Evolutionary conservation across 1,140 invertebrate species (phyloP), one percentile per base, ranked within the genome.

Genomic region (Galendromus occidentalis): DNA sequence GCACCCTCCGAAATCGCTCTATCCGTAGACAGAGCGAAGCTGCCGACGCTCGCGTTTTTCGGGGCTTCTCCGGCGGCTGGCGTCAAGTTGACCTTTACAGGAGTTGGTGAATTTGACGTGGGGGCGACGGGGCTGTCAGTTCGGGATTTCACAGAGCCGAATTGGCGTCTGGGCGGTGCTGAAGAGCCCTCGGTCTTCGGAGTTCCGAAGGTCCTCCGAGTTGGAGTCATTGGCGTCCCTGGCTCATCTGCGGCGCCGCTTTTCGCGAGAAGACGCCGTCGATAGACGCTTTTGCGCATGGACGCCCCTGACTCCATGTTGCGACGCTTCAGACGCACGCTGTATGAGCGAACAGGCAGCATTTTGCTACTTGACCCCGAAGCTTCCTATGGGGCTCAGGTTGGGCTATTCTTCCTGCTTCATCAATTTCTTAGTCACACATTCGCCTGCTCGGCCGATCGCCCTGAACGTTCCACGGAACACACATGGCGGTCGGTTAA

Each of bases 311-410:
- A 44, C 29, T 71, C 70, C 66, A 64, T 47, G 29, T 71, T 71
- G 1, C 69, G 65, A 0, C 67, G 51, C 20, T 68, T 70, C 18
- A 69, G 44, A 7, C 70, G 70, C 6, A 71, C 70, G 39, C 69
- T 70, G 65, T 71, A 71, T 0, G 70, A 70, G 2, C 70, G 65
- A 2, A 71, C 69, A 0, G 70, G 69, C 2, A 71, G 47, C 70
- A 71, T 71, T 25, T 42, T 66, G 65, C 2, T 4, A 39, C 9
- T 9, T 4, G 33, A 6, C 33, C 4, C 9, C 33, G 33, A 9
- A 39, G 9, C 33, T 39, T 39, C 9, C 33, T n/a, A n/a, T n/a
- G n/a, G n/a, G n/a, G 33, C 33, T 39, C 33, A 39, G 33, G 9
- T 39, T 39, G 33, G 9, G 4, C 9, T 6, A 39, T 9, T 6